A percentile compares a stretch with the other conserved stretches of the same genome.
These are phyloP conservation scores for Podarcis cretensis DNA, from an alignment of 2,113 vertebrate species.

Conservation along the genomic window DNA sequence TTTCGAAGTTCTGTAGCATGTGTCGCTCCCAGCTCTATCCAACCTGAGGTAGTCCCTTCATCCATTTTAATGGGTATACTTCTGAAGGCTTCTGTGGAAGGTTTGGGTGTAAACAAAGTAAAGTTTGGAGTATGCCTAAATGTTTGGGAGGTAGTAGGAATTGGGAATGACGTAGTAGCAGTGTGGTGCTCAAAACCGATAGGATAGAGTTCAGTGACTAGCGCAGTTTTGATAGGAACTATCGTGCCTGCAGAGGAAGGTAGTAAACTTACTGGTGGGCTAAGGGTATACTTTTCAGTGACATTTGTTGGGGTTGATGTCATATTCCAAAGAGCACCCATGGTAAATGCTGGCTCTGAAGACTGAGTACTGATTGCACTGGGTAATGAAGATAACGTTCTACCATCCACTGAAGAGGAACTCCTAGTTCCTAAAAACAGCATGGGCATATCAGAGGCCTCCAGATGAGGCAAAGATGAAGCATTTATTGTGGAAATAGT, in stretches of 20 bases:
- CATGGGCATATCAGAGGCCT: slow-evolving; percentile 33
- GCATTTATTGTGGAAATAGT: slow-evolving; percentile 26
- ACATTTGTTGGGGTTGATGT: slow-evolving; percentile 41
- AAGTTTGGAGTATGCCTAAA: not conserved
- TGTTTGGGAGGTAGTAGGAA: slow-evolving; percentile 46
- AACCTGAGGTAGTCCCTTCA: slow-evolving; percentile 16
- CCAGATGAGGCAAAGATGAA: slow-evolving; percentile 33
- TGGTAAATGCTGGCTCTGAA: slow-evolving; percentile 1
- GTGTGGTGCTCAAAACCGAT: slow-evolving; percentile 27
- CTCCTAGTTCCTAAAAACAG: slow-evolving; percentile 61
- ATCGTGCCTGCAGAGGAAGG: slow-evolving; percentile 36
- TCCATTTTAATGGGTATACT: slow-evolving; percentile 11
- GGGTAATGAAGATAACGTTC: slow-evolving; percentile 28
- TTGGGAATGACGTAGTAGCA: slow-evolving; percentile 29
- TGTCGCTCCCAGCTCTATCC: slow-evolving; percentile 30
- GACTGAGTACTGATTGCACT: slow-evolving; percentile 26
- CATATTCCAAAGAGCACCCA: slow-evolving; percentile 26
- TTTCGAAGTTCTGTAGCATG: slow-evolving; percentile 56
- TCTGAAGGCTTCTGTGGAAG: slow-evolving; percentile 33
- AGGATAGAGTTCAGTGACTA: slow-evolving; percentile 32
- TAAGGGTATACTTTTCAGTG: slow-evolving; percentile 46
- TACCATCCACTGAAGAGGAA: slow-evolving; percentile 56
- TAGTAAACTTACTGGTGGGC: slow-evolving; percentile 45
- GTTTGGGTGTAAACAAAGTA: slow-evolving; percentile 41
- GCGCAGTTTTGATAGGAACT: slow-evolving; percentile 36